phyloP scores from a whole-genome alignment of 2,113 vertebrate species.

The Tinamus guttatus region DNA sequence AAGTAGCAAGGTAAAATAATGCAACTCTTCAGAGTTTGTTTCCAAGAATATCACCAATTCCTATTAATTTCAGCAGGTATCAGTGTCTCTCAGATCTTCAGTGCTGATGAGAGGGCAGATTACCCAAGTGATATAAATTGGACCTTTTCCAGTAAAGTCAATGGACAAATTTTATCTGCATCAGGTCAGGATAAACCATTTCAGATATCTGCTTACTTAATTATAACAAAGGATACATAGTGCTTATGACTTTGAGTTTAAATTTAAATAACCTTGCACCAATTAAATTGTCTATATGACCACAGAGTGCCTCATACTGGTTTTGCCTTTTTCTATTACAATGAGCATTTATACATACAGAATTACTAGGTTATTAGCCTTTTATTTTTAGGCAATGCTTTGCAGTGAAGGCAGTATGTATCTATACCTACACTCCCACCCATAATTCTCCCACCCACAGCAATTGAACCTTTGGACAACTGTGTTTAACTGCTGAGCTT shows the following conservation, averaged over 20 bases:
- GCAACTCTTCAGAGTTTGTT: background rate
- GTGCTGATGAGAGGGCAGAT: background rate
- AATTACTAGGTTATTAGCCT: background rate
- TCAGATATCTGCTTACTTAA: background rate
- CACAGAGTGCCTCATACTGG: accelerated
- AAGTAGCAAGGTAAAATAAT: background rate
- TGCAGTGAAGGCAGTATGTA: background rate
- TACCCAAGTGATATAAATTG: background rate
- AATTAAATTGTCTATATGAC: background rate
- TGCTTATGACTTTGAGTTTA: background rate
- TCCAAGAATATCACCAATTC: background rate
- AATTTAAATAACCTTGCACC: background rate
- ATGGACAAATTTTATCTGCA: background rate
- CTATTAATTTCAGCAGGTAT: background rate
- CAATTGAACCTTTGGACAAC: background rate
- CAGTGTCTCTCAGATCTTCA: background rate
- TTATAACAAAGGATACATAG: background rate
- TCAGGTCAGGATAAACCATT: background rate
- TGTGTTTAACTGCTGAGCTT: background rate
- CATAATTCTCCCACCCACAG: background rate
- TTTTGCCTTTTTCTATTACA: background rate
- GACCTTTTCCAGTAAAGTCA: background rate
- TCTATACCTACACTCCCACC: background rate
- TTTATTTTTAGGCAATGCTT: background rate
- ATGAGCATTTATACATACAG: background rate